A percentile compares a stretch with the other conserved stretches of the same genome.
Evolutionary conservation across 1,140 invertebrate genomes (phyloP).

Genomic region (Microplitis demolitor): DNA sequence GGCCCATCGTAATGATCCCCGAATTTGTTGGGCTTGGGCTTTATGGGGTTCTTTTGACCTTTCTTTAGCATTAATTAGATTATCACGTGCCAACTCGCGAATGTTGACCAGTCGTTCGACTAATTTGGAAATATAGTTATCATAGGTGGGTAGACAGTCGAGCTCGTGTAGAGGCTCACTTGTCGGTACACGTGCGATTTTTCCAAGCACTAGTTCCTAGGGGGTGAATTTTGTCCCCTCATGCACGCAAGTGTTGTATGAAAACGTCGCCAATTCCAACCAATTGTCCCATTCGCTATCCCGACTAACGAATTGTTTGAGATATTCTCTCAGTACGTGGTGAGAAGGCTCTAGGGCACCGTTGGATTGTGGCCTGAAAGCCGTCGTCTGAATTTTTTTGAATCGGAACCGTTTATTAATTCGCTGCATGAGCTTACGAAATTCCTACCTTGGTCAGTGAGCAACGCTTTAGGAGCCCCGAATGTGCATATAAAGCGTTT

Average conservation of each 20-base stretch:
- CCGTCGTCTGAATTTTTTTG: slow-evolving; percentile 28
- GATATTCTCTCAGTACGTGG: slow-evolving; percentile 32
- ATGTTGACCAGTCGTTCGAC: not conserved
- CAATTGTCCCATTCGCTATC: too few species aligned
- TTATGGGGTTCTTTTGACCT: slow-evolving; percentile 1
- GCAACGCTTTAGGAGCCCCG: not conserved
- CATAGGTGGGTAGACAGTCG: not conserved
- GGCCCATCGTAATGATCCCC: too few species aligned
- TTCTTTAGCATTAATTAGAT: not conserved
- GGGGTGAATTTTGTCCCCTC: slow-evolving; percentile 2
- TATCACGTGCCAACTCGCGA: not conserved
- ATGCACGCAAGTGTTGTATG: not conserved
- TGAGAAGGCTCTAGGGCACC: slow-evolving; percentile 36
- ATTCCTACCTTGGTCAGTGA: slow-evolving; percentile 20
- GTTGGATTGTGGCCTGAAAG: slow-evolving; percentile 35
- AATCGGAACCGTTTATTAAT: slow-evolving; percentile 34
- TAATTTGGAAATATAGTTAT: not conserved
- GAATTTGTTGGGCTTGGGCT: too few species aligned
- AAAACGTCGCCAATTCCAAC: not conserved
- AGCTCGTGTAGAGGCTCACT: not conserved
- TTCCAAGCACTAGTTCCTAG: not conserved
- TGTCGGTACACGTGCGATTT: not conserved
- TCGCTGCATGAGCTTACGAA: slow-evolving; percentile 29
- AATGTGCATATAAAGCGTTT: slow-evolving; percentile 5
- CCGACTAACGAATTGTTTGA: slow-evolving; percentile 1